Evolutionary conservation across 2,797 vertebrate genomes (phyloP).

Genomic region (Hapalemur alaotrensis): DNA sequence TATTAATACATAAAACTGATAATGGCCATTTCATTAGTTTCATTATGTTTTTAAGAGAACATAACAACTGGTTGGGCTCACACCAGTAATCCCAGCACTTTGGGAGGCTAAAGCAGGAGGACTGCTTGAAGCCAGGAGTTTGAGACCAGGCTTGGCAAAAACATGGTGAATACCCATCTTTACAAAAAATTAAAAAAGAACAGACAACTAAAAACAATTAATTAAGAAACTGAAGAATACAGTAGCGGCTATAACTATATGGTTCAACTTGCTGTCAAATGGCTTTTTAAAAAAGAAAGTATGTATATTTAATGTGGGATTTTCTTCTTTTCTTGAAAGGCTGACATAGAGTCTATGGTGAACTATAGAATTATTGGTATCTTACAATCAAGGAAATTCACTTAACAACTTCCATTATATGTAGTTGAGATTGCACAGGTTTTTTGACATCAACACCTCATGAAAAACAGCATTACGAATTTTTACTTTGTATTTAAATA

Average conservation of each 20-base stretch:
- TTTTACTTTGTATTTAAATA: neutral
- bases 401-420: neutral
- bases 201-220: neutral
- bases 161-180: neutral
- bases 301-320: neutral
- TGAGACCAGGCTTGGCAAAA: no score
- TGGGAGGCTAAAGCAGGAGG: neutral
- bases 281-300: neutral
- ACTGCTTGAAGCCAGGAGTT: neutral
- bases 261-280: neutral
- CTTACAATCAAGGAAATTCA: neutral
- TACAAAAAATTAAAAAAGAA: neutral
- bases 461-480: neutral
- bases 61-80: neutral
- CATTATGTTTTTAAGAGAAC: neutral
- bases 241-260: neutral
- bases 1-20: neutral
- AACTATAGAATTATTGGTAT: neutral
- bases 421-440: neutral
- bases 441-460: neutral
- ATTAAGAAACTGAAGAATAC: neutral
- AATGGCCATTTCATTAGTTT: neutral
- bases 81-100: neutral
- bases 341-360: neutral
- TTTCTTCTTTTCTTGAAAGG: neutral